Base-by-base conservation (phyloP, 1,140 invertebrate genomes). In the Augochlora pura region DNA sequence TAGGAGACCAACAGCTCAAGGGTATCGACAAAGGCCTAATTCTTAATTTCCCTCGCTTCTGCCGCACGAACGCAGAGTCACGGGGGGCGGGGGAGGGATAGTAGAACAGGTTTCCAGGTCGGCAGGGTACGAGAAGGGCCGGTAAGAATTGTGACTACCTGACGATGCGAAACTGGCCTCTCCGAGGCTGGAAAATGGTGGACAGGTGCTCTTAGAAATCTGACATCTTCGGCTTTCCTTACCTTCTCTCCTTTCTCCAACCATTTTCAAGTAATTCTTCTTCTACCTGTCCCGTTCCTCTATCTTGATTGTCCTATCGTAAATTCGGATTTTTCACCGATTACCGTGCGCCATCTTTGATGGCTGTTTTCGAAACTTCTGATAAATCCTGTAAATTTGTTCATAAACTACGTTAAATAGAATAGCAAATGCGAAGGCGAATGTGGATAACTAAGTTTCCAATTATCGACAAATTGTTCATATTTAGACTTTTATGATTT, bases 161-260 rank as follows among this genome's bases (percentile, higher is more conserved):
- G 89, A 89, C 88, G 84, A 90, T 80, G 83, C 82, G 67, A 84
- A 79, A 77, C 85, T 83, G 87, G 87, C 74, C 85, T 79, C 81
- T 85, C 54, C 71, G 70, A 67, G 75, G 81, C 71, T 88, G 87
- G 90, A 89, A 88, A 92, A 90, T 88, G 86, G 81, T 87, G 84
- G 90, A 91, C 90, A 91, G 89, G 90, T 90, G 89, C 88, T 88
- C 84, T 83, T 89, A 89, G 90, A 91, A 91, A 90, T 87, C 83
- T 86, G 80, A 89, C 80, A 80, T 74, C 80, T 87, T 63, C 68
- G 64, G 68, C 67, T 85, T 81, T 83, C 77, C 80, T 78, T 75
- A 54, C 70, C 68, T 79, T 42, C 4, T 27, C n/a, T n/a, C 73
- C 59, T 52, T 54, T 1, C 8, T n/a, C 18, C 7, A 57, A 57